Conservation (phyloP, 2,113 vertebrate genomes). For the Hiodon tergisus region DNA sequence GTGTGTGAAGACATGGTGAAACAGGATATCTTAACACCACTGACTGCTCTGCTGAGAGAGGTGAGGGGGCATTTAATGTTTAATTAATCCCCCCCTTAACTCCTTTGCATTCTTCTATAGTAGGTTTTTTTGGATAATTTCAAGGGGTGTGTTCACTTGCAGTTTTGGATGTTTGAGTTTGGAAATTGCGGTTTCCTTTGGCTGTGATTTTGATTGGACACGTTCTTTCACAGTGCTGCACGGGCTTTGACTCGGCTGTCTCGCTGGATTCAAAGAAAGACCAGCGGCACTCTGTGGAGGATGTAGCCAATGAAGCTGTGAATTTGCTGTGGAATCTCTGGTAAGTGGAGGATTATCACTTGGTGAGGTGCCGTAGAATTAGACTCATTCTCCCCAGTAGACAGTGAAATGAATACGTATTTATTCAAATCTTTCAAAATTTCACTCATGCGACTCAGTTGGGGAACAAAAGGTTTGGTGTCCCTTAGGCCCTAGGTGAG, state of each 20-base stretch:
- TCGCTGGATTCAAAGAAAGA: constrained; percentile 51
- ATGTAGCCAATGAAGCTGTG: constrained; percentile 83
- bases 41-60: constrained; percentile 83
- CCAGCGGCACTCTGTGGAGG: constrained; percentile 68
- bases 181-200: background rate
- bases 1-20: constrained; percentile 95
- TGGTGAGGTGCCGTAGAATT: too few relatives aligned
- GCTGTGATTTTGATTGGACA: background rate
- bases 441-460: too few relatives aligned
- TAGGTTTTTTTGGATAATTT: background rate
- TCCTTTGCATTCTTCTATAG: background rate
- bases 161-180: background rate
- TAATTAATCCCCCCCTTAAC: background rate
- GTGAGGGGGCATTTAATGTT: constrained; percentile 51
- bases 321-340: constrained; percentile 94
- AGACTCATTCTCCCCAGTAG: too few relatives aligned
- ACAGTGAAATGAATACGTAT: background rate
- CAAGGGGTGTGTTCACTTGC: background rate
- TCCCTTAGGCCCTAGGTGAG: too few relatives aligned
- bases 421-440: too few relatives aligned
- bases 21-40: constrained; percentile 85
- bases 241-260: constrained; percentile 62
- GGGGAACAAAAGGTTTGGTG: too few relatives aligned
- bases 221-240: constrained; percentile 67
- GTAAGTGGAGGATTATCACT: constrained; percentile 54